Evolutionary conservation across 2,888 invertebrate species (phyloP).

Genomic region (Eupithecia dodoneata): DNA sequence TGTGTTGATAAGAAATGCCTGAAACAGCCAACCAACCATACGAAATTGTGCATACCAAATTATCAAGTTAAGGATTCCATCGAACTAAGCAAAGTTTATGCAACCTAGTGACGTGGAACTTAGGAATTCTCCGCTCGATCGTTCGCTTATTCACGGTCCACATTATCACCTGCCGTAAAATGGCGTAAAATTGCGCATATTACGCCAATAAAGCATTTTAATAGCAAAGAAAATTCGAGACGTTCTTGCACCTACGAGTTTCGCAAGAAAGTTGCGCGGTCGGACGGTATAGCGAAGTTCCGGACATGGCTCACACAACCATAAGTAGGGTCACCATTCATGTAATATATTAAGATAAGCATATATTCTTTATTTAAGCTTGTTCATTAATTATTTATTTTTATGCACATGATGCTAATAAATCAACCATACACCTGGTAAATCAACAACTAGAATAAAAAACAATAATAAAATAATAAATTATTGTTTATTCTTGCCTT

Average conservation of each 20-base stretch:
- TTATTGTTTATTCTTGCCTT: too few species aligned
- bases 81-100: slow-evolving; percentile 27
- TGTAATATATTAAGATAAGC: background rate
- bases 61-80: slow-evolving; percentile 22
- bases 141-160: slow-evolving; percentile 40
- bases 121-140: slow-evolving; percentile 44
- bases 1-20: background rate
- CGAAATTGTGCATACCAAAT: slow-evolving; percentile 20
- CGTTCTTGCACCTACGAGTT: slow-evolving; percentile 54
- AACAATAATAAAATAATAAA: too few species aligned
- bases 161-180: slow-evolving; percentile 52
- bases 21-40: slow-evolving; percentile 7
- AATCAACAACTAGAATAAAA: too few species aligned
- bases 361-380: background rate
- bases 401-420: background rate
- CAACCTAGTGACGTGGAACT: slow-evolving; percentile 33
- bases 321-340: slow-evolving; percentile 30
- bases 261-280: slow-evolving; percentile 60
- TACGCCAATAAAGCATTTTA: slow-evolving; percentile 65
- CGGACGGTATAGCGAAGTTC: slow-evolving; percentile 61
- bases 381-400: too few species aligned
- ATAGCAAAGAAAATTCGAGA: slow-evolving; percentile 58
- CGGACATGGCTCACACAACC: slow-evolving; percentile 58
- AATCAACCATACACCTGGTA: too few species aligned
- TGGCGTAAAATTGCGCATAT: slow-evolving; percentile 57